These are phyloP conservation scores for Spinus olivaceus DNA, from an alignment of 2,797 vertebrate species.

Conservation along the genomic window DNA sequence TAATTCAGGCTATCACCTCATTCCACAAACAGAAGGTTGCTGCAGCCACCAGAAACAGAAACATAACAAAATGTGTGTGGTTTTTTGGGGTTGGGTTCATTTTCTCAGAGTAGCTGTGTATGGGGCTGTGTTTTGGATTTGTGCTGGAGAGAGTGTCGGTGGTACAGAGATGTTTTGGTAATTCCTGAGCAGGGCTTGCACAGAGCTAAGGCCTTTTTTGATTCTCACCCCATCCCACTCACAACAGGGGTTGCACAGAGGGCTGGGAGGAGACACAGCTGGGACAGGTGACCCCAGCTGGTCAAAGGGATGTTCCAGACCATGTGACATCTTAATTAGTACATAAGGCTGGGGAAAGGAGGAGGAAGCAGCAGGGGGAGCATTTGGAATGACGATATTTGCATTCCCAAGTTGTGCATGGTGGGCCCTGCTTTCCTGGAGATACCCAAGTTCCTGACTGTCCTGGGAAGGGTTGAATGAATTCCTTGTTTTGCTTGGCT, in stretches of 20 bases:
- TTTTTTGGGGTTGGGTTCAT: background rate
- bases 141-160: background rate
- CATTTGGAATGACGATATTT: background rate
- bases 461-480: background rate
- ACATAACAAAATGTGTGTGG: accelerated
- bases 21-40: background rate
- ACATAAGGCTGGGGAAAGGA: background rate
- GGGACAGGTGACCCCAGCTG: background rate
- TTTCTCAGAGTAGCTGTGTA: background rate
- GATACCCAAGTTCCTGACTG: background rate
- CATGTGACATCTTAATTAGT: accelerated
- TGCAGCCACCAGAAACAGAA: background rate
- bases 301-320: background rate
- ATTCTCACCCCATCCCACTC: background rate
- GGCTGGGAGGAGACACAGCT: background rate
- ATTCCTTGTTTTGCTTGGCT: background rate
- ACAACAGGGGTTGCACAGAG: background rate
- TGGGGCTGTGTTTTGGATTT: background rate
- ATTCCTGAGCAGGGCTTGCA: background rate
- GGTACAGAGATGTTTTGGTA: background rate
- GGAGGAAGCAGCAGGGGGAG: background rate
- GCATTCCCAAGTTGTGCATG: accelerated
- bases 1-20: accelerated
- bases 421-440: background rate
- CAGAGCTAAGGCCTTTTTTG: background rate